Evolutionary conservation across 2,797 vertebrate genomes (phyloP).

Genomic region (Esox masquinongy): DNA sequence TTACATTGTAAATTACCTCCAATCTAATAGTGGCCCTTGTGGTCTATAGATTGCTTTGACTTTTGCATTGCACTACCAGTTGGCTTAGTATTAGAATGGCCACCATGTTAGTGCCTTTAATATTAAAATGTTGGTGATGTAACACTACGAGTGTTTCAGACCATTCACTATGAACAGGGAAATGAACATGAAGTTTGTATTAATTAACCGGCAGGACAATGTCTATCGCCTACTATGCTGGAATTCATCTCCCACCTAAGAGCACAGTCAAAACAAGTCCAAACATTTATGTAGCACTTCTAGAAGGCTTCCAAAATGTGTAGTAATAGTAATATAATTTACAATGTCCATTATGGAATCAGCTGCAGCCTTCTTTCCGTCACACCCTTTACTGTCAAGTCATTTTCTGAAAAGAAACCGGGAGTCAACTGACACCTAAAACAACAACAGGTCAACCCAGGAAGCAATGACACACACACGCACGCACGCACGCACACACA

Average conservation of each 20-base stretch:
- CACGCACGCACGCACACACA: conserved; percentile 16
- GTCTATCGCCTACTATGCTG: too few species aligned
- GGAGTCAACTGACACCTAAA: conserved; percentile 53
- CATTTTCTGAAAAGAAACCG: not conserved
- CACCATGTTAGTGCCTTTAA: too few species aligned
- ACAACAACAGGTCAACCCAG: conserved; percentile 36
- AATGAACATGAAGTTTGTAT: too few species aligned
- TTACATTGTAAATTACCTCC: not conserved
- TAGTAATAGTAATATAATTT: not conserved
- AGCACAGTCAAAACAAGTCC: too few species aligned
- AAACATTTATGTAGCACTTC: too few species aligned
- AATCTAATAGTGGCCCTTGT: not conserved
- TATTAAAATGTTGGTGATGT: too few species aligned
- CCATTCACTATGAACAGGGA: too few species aligned
- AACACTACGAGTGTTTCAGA: too few species aligned
- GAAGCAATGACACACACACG: conserved; percentile 11
- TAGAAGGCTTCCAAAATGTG: too few species aligned
- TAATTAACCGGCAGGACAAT: too few species aligned
- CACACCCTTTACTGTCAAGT: conserved; percentile 14
- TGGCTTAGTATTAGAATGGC: too few species aligned
- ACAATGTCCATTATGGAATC: conserved; percentile 4
- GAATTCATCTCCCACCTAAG: too few species aligned
- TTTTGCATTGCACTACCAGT: not conserved
- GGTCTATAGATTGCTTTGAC: not conserved
- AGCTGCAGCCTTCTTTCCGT: conserved; percentile 11